These are phyloP conservation scores for Pygmarrhopalites habei DNA, from an alignment of 1,140 invertebrate genomes.

Conservation along the genomic window DNA sequence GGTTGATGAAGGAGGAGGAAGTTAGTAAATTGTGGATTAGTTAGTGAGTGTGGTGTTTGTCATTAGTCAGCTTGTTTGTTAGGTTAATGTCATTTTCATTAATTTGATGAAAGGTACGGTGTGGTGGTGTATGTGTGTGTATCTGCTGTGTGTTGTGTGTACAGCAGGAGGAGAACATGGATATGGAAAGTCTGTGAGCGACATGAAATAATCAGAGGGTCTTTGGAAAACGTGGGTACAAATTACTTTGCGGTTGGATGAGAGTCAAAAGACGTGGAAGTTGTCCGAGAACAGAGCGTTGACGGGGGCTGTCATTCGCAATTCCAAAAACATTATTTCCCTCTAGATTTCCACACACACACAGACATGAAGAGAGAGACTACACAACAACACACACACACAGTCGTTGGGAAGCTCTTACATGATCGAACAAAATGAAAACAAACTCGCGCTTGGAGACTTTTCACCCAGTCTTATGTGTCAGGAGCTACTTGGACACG, in stretches of 20 bases:
- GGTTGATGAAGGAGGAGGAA: no score
- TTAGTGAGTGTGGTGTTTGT: background rate
- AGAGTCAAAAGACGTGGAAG: constrained; percentile 39
- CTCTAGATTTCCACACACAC: constrained; percentile 22
- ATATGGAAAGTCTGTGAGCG: constrained; percentile 22
- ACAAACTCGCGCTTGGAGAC: constrained; percentile 26
- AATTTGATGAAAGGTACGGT: constrained; percentile 28
- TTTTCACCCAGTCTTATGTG: constrained; percentile 18
- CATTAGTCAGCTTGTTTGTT: constrained; percentile 21
- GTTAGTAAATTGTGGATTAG: background rate
- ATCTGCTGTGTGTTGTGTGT: no score
- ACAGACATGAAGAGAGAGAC: no score
- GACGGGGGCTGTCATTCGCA: constrained; percentile 37
- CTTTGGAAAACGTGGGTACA: constrained; percentile 32
- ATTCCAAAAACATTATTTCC: constrained; percentile 36
- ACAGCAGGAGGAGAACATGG: no score
- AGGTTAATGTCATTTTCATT: constrained; percentile 31
- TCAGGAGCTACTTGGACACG: constrained; percentile 4
- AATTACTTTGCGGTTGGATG: constrained; percentile 39
- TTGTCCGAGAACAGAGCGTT: constrained; percentile 29
- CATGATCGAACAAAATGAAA: constrained; percentile 30
- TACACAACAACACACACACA: no score
- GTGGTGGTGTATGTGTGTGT: background rate
- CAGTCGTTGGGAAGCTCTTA: constrained; percentile 9
- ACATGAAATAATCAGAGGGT: constrained; percentile 23